Evolutionary conservation across 2,888 invertebrate genomes (phyloP).

Genomic region (Xestoiulus laeticollis): DNA sequence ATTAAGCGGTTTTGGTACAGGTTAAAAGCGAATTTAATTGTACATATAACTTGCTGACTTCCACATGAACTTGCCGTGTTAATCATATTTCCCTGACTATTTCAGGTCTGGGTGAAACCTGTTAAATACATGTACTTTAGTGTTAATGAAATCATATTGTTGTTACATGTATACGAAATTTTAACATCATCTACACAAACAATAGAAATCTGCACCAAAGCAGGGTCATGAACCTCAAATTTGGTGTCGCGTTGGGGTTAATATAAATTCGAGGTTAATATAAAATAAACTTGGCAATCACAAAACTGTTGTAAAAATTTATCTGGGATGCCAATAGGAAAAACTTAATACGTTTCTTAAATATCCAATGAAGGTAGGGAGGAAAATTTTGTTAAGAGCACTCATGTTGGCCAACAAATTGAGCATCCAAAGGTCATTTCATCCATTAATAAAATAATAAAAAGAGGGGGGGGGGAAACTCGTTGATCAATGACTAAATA

Average conservation of each 20-base stretch:
- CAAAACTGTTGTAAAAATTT: background rate
- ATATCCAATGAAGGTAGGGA: background rate
- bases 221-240: background rate
- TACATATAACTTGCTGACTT: too few species aligned
- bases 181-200: too few species aligned
- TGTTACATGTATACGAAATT: too few species aligned
- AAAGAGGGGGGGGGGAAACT: background rate
- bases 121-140: too few species aligned
- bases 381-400: background rate
- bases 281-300: background rate
- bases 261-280: slow-evolving; percentile 4
- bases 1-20: too few species aligned
- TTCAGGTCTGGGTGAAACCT: too few species aligned
- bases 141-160: too few species aligned
- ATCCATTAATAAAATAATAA: slow-evolving; percentile 41
- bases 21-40: too few species aligned
- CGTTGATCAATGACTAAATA: slow-evolving; percentile 40
- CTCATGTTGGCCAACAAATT: slow-evolving; percentile 31
- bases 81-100: too few species aligned
- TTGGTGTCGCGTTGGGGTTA: background rate
- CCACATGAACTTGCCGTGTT: too few species aligned
- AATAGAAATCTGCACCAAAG: too few species aligned
- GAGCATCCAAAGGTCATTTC: slow-evolving; percentile 24
- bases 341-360: background rate
- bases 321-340: background rate